Evolutionary conservation across 2,888 invertebrate species (phyloP).

Genomic region (Hartigia nigra): DNA sequence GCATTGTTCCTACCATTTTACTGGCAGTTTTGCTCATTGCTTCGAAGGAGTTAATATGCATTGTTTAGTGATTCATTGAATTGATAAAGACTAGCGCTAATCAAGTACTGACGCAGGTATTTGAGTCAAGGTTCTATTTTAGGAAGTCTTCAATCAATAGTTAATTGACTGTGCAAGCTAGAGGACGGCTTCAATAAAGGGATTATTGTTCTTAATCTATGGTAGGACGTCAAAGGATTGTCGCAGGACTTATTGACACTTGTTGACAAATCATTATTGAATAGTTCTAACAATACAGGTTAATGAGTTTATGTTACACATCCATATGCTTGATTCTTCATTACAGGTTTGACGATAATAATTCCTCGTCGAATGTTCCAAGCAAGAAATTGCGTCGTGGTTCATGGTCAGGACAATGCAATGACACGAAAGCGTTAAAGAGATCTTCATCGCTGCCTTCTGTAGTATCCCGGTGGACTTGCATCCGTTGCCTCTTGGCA

Average conservation of each 20-base stretch:
- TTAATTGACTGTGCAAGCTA: neutral
- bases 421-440: slow-evolving; percentile 38
- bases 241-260: neutral
- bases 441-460: slow-evolving; percentile 58
- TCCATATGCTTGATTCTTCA: neutral
- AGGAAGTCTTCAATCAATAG: neutral
- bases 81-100: neutral
- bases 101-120: neutral
- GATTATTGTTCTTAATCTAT: neutral
- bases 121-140: neutral
- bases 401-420: slow-evolving; percentile 52
- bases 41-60: neutral
- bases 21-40: neutral
- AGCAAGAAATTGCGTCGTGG: slow-evolving; percentile 47
- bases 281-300: neutral
- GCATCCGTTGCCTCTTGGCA: slow-evolving; percentile 79
- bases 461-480: slow-evolving; percentile 71
- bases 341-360: slow-evolving; percentile 29
- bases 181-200: neutral
- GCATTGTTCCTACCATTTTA: neutral
- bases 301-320: neutral
- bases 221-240: neutral
- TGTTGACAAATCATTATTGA: neutral
- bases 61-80: neutral
- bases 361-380: slow-evolving; percentile 31